Evolutionary conservation across 2,888 invertebrate genomes (phyloP).

Genomic region (Stenichneumon culpator): DNA sequence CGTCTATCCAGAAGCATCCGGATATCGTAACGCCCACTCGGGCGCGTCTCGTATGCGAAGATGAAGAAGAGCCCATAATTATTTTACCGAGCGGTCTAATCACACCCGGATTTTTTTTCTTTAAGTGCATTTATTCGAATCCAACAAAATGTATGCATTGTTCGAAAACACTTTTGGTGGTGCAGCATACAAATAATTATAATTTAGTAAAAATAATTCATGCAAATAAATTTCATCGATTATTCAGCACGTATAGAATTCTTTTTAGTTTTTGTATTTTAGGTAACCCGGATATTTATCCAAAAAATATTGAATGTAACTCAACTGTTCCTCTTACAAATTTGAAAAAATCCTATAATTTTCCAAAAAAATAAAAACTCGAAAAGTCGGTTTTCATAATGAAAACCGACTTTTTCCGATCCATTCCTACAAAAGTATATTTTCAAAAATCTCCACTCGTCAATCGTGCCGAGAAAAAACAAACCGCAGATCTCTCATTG

Average conservation of each 20-base stretch:
- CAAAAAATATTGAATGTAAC: background rate
- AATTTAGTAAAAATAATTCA: background rate
- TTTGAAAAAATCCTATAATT: background rate
- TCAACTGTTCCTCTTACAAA: background rate
- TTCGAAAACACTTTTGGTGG: background rate
- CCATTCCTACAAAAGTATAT: background rate
- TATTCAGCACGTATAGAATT: too few relatives aligned
- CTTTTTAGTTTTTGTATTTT: too few relatives aligned
- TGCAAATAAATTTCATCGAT: too few relatives aligned
- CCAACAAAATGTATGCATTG: background rate
- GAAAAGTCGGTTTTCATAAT: background rate
- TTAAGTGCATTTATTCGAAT: background rate
- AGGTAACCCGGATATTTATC: background rate
- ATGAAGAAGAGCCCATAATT: conserved; percentile 37
- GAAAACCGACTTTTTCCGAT: too few relatives aligned
- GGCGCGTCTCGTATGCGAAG: background rate
- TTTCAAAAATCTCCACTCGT: background rate
- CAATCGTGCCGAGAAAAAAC: background rate
- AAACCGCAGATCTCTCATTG: conserved; percentile 3
- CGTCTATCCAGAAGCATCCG: conserved; percentile 44
- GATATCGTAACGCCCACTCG: conserved; percentile 1
- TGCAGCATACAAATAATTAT: background rate
- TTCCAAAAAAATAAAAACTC: background rate
- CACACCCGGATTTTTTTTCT: background rate
- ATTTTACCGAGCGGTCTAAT: conserved; percentile 20